These are phyloP conservation scores for Vollenhovia emeryi DNA, from an alignment of 1,140 invertebrate genomes.

Conservation along the genomic window DNA sequence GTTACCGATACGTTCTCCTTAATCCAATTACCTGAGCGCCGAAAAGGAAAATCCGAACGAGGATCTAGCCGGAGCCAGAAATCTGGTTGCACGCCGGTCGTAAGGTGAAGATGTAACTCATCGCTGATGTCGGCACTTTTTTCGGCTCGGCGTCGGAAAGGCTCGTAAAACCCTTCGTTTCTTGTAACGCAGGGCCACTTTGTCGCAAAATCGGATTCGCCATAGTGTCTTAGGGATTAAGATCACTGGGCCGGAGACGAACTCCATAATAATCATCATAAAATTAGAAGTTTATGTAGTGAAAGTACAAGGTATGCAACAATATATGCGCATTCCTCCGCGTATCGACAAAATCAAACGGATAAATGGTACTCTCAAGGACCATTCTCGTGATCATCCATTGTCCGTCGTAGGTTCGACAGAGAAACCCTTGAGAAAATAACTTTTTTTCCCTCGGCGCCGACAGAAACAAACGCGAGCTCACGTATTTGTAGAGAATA, in stretches of 20 bases:
- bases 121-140: constrained; percentile 9
- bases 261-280: constrained; percentile 27
- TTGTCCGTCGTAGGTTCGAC: background rate
- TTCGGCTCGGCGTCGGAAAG: background rate
- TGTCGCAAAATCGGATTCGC: constrained; percentile 15
- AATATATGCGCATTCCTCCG: background rate
- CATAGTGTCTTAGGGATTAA: constrained; percentile 11
- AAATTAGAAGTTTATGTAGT: constrained; percentile 25
- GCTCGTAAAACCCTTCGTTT: constrained; percentile 35
- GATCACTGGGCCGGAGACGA: background rate
- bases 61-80: background rate
- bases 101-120: constrained; percentile 16
- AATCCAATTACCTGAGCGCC: constrained; percentile 1
- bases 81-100: background rate
- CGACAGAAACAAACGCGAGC: background rate
- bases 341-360: background rate
- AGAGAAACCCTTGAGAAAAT: background rate
- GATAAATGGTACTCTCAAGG: background rate
- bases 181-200: constrained; percentile 1
- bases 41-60: background rate
- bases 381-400: background rate
- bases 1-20: background rate
- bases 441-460: background rate
- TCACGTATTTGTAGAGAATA: background rate
- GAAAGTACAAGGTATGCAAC: too few relatives aligned